Evolutionary conservation across 1,140 invertebrate species (phyloP).

Genomic region (Anastatus disparis): DNA sequence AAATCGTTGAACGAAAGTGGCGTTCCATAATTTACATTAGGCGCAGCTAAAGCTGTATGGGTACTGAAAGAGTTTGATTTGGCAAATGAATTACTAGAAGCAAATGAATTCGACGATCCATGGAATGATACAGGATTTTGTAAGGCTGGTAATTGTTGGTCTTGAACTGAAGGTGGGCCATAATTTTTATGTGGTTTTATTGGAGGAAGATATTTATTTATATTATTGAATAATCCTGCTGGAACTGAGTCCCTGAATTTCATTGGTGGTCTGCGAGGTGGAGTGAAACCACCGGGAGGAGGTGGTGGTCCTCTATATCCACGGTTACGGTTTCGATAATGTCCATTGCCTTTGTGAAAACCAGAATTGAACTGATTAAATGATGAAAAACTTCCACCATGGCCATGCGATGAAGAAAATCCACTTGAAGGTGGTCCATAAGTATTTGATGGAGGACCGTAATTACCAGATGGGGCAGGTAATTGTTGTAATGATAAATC

Average conservation of each 20-base stretch:
- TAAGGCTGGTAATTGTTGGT: conserved; percentile 53
- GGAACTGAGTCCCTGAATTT: conserved; percentile 78
- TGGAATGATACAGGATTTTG: conserved; percentile 52
- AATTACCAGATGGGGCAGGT: conserved; percentile 40
- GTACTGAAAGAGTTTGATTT: conserved; percentile 34
- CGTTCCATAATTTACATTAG: conserved; percentile 60
- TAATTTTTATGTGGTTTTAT: conserved; percentile 51
- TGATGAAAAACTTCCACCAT: conserved; percentile 57
- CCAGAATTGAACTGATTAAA: conserved; percentile 39
- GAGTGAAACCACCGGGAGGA: conserved; percentile 55
- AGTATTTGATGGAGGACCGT: conserved; percentile 21
- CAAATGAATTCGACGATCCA: conserved; percentile 37
- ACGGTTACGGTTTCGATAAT: conserved; percentile 47
- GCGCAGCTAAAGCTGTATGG: conserved; percentile 55
- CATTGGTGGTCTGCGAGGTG: conserved; percentile 60
- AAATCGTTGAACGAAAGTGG: conserved; percentile 59
- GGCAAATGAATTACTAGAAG: conserved; percentile 37
- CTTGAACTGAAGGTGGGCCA: conserved; percentile 43
- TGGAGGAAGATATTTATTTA: conserved; percentile 68
- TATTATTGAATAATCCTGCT: conserved; percentile 65
- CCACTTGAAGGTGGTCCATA: conserved; percentile 47
- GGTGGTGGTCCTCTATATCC: conserved; percentile 64
- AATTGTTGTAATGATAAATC: conserved; percentile 51
- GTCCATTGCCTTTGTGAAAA: conserved; percentile 63
- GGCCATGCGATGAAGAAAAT: conserved; percentile 66